Base-by-base conservation (phyloP, 2,113 vertebrate species). In the Edolisoma coerulescens region DNA sequence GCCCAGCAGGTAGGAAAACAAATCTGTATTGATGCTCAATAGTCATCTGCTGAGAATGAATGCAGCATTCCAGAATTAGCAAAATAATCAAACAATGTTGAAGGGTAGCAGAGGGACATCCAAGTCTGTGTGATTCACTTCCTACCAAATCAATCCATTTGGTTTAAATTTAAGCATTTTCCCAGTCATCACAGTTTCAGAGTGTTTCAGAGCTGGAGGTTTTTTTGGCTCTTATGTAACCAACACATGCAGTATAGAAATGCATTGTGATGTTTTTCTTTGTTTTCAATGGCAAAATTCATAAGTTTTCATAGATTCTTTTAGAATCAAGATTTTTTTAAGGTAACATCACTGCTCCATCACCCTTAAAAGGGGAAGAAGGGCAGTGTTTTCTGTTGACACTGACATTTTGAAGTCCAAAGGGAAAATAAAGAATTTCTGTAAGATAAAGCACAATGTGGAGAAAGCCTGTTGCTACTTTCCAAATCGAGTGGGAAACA, bases 111-210 rank as follows among this genome's bases (percentile, higher is more conserved):
- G 67, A 92, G 81, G 30, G 39, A 41, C 61, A 91, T 85, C 74
- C 87, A 85, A 94, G 87, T 50, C 35, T 82, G 56, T 84, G 75
- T 96, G 84, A 93, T 92, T 95, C 91, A 92, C 50, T 85, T 92
- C 84, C 92, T 91, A 79, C 23, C 15, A 87, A 89, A 96, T 84
- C 69, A 92, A 75, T 95, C 30, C 4, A 59, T 83, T 95, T 77
- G 52, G 78, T 75, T 79, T 89, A 70, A 94, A 92, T 92, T 64
- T 90, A 89, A 93, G 27, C 42, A 61, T 63, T 75, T 79, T 75
- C 56, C 45, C 33, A 87, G 73, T 90, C 81, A 64, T 75, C 83
- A 69, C 41, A 59, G 33, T 81, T 93, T 63, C 69, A 71, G 53
- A 76, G 37, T 71, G 90, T 88, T 89, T 80, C 7, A 5, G 76